Conservation (phyloP, 2,113 vertebrate species). For the Scomber scombrus region DNA sequence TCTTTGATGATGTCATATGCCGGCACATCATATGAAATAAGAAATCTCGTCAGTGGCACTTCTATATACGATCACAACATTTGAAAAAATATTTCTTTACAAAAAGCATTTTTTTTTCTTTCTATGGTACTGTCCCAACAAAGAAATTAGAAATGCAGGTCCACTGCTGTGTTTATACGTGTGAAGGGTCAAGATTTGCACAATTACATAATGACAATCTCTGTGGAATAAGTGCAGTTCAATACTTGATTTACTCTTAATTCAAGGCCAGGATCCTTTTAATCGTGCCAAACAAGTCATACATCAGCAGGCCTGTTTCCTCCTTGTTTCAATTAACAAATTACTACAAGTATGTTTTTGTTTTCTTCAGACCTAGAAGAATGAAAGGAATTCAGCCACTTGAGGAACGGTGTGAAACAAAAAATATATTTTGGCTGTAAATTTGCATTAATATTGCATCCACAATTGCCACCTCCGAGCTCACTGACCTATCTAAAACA, state of each 20-base stretch:
- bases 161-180: background rate
- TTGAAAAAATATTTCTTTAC: too few species aligned
- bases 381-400: constrained; percentile 55
- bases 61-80: too few species aligned
- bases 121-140: too few species aligned
- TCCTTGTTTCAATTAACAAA: constrained; percentile 43
- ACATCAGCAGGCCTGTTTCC: constrained; percentile 13
- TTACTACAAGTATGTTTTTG: constrained; percentile 24
- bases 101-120: background rate
- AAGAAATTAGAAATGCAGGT: background rate
- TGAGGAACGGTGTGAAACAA: constrained; percentile 33
- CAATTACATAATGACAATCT: constrained; percentile 12
- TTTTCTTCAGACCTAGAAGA: constrained; percentile 29
- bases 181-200: constrained; percentile 9
- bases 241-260: constrained; percentile 7
- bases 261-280: constrained; percentile 26
- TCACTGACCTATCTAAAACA: background rate
- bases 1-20: constrained; percentile 86
- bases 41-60: too few species aligned
- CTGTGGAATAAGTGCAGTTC: constrained; percentile 2
- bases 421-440: background rate
- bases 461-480: background rate
- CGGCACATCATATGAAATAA: constrained; percentile 36
- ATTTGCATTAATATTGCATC: background rate
- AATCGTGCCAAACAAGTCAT: constrained; percentile 33